Percentiles rank a stretch among this genome's conserved stretches.
phyloP scores from a whole-genome alignment of 2,113 vertebrate species.

The Rynchops niger region DNA sequence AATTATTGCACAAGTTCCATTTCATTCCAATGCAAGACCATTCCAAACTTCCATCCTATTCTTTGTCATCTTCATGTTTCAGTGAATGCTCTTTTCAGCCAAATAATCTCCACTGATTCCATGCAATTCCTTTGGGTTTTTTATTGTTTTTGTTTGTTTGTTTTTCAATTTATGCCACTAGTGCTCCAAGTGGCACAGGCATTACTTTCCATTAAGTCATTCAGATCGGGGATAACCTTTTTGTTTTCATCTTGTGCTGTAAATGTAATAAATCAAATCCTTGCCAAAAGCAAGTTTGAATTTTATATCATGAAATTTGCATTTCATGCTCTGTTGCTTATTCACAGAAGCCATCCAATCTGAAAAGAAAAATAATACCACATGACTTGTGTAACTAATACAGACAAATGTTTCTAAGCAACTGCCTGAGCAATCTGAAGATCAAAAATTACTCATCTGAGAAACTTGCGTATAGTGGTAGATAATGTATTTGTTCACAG shows the following conservation, averaged over 20 bases:
- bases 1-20: background rate
- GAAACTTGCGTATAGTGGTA: constrained; percentile 37
- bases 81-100: background rate
- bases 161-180: background rate
- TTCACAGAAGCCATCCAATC: constrained; percentile 43
- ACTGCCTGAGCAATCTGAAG: constrained; percentile 51
- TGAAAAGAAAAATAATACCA: constrained; percentile 31
- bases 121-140: background rate
- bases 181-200: background rate
- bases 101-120: background rate
- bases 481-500: constrained; percentile 53
- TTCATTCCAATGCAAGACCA: background rate
- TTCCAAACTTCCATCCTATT: background rate
- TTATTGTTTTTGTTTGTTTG: background rate
- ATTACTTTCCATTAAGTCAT: background rate
- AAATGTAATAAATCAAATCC: constrained; percentile 66
- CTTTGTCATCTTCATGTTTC: background rate
- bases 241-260: constrained; percentile 64
- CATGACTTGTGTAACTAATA: constrained; percentile 55
- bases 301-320: constrained; percentile 62
- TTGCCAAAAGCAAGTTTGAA: constrained; percentile 57
- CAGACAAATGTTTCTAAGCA: constrained; percentile 67
- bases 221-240: constrained; percentile 52
- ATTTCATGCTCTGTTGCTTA: constrained; percentile 57
- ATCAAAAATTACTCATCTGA: constrained; percentile 68